A percentile compares a stretch with the other conserved stretches of the same genome.
phyloP scores from a whole-genome alignment of 2,113 vertebrate species.

The Sitta europaea region DNA sequence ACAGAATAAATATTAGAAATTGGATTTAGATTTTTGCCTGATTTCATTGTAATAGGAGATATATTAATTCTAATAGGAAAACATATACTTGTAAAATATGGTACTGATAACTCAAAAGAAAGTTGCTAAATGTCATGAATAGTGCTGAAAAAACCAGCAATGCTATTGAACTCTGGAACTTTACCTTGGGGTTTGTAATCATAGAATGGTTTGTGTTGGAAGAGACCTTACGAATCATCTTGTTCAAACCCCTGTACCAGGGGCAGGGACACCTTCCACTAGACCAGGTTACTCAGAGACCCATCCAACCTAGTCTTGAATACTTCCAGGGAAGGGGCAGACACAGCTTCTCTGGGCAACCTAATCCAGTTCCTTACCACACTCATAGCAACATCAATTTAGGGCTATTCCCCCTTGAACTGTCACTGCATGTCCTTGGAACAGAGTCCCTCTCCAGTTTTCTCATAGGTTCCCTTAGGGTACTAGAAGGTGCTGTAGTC shows the following conservation, averaged over 20 bases:
- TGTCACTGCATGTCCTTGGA: too few species aligned
- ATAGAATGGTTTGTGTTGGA: neutral
- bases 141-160: neutral
- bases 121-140: neutral
- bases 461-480: neutral
- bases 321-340: neutral
- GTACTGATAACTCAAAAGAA: neutral
- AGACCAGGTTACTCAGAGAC: neutral
- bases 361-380: neutral
- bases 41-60: neutral
- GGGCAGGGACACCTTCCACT: neutral
- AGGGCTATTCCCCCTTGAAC: neutral
- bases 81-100: neutral
- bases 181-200: neutral
- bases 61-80: neutral
- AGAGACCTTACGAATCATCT: neutral
- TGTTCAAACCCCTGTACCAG: fast-evolving
- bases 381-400: neutral
- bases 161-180: neutral
- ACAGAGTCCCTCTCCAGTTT: neutral
- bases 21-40: neutral
- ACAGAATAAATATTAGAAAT: neutral
- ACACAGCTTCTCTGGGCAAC: neutral
- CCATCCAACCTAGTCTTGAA: neutral
- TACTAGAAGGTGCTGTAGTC: neutral